Evolutionary conservation across 1,140 invertebrate genomes (phyloP).

Genomic region (Solenopsis invicta): DNA sequence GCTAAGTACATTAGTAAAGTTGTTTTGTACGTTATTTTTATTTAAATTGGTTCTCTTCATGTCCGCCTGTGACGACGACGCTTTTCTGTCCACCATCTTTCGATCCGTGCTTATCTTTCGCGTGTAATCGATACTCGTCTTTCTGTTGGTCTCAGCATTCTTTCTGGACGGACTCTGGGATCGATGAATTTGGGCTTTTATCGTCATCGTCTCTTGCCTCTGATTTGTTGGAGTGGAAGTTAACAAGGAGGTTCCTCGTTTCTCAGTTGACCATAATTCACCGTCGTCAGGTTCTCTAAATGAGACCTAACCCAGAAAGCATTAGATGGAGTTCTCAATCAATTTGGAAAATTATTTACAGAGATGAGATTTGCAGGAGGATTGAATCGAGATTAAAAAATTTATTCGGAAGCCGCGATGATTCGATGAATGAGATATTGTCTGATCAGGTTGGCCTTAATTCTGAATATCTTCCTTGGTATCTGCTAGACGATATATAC

Average conservation of each 20-base stretch:
- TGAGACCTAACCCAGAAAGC: constrained; percentile 74
- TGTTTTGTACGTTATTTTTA: constrained; percentile 85
- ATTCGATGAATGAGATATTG: constrained; percentile 31
- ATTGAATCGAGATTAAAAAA: constrained; percentile 20
- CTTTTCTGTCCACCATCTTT: constrained; percentile 77
- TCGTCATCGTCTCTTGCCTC: constrained; percentile 84
- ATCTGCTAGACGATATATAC: constrained; percentile 51
- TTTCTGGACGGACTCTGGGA: constrained; percentile 85
- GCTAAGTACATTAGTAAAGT: constrained; percentile 88
- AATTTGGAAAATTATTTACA: not conserved
- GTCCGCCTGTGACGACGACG: constrained; percentile 68
- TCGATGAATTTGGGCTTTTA: constrained; percentile 87
- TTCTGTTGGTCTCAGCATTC: constrained; percentile 77
- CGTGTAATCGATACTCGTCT: constrained; percentile 81
- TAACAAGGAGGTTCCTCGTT: constrained; percentile 72
- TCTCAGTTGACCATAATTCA: constrained; percentile 81
- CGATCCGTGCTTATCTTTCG: constrained; percentile 83
- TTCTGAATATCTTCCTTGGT: constrained; percentile 31
- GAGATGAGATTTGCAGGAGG: not conserved
- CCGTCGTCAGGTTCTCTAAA: constrained; percentile 81
- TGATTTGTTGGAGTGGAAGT: constrained; percentile 75
- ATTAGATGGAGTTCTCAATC: not conserved
- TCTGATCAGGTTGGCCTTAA: constrained; percentile 17
- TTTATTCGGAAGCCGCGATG: not conserved
- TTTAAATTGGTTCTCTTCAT: constrained; percentile 79